Evolutionary conservation across 2,888 invertebrate genomes (phyloP).

Genomic region (Temnothorax unifasciatus): DNA sequence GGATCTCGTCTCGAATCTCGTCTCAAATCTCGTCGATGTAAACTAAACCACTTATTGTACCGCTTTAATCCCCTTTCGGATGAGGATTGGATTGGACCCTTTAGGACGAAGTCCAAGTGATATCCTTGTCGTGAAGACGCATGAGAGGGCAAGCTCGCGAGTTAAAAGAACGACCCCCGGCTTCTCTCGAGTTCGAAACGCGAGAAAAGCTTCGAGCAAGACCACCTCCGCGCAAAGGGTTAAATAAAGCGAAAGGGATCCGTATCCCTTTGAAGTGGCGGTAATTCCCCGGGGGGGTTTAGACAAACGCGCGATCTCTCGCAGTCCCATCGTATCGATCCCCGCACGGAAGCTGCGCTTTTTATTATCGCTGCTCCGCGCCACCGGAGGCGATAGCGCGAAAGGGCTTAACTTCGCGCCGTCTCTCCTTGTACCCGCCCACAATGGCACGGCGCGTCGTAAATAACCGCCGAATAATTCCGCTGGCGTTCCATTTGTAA

Average conservation of each 20-base stretch:
- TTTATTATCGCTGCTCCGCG: conserved; percentile 45
- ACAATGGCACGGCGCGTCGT: conserved; percentile 36
- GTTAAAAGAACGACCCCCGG: background rate
- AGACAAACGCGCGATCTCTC: conserved; percentile 39
- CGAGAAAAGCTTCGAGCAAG: conserved; percentile 8
- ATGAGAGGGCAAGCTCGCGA: background rate
- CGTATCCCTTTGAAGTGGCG: conserved; percentile 49
- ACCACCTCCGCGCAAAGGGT: conserved; percentile 16
- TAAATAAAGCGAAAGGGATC: conserved; percentile 55
- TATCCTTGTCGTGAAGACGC: background rate
- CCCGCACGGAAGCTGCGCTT: conserved; percentile 44
- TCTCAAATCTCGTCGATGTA: background rate
- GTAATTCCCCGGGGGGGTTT: conserved; percentile 39
- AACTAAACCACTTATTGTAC: background rate
- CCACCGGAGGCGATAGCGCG: conserved; percentile 43
- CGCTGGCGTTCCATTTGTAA: conserved; percentile 51
- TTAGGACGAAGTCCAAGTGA: background rate
- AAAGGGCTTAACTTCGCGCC: conserved; percentile 47
- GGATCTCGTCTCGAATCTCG: background rate
- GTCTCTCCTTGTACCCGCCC: conserved; percentile 18
- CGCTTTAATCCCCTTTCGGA: conserved; percentile 17
- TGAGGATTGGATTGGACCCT: conserved; percentile 14
- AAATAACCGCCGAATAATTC: conserved; percentile 51
- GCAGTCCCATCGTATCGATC: conserved; percentile 46
- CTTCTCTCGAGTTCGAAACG: conserved; percentile 8